Percentiles rank a stretch among this genome's conserved stretches.
phyloP scores from a whole-genome alignment of 2,797 vertebrate genomes.

The Petrocephalus schoutedeni region DNA sequence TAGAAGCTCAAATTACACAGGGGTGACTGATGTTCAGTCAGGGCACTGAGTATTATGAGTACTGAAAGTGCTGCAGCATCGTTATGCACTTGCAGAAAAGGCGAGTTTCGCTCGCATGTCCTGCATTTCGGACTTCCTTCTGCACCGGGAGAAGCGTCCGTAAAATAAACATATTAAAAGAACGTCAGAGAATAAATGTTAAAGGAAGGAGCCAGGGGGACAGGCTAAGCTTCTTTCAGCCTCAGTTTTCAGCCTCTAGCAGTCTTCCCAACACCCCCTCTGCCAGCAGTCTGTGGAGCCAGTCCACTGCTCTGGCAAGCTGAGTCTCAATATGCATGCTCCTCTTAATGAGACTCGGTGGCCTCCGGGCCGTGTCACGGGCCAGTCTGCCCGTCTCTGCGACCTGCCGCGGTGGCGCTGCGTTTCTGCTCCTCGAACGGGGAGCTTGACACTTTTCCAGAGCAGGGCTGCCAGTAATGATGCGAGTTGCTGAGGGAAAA shows the following conservation, averaged over 20 bases:
- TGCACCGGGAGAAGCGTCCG: neutral
- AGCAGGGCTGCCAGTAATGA: neutral
- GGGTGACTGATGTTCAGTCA: neutral
- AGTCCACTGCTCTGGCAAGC: neutral
- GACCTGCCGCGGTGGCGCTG: neutral
- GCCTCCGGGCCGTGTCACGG: neutral
- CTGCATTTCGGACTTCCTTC: neutral
- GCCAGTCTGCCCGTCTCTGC: neutral
- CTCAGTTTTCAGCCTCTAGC: neutral
- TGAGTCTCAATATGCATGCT: neutral
- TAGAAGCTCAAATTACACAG: neutral
- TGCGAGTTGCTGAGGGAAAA: neutral
- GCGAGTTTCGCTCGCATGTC: neutral
- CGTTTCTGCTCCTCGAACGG: neutral
- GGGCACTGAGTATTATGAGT: neutral
- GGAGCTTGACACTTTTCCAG: neutral
- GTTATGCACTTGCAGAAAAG: neutral
- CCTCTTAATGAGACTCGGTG: conserved; percentile 16
- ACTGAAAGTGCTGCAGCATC: neutral
- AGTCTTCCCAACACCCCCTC: neutral
- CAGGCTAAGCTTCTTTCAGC: neutral
- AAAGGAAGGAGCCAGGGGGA: neutral
- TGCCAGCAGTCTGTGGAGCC: neutral
- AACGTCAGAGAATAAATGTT: neutral
- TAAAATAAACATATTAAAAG: neutral